Evolutionary conservation across 2,113 vertebrate species (phyloP).

Genomic region (Tretioscincus oriximinensis): DNA sequence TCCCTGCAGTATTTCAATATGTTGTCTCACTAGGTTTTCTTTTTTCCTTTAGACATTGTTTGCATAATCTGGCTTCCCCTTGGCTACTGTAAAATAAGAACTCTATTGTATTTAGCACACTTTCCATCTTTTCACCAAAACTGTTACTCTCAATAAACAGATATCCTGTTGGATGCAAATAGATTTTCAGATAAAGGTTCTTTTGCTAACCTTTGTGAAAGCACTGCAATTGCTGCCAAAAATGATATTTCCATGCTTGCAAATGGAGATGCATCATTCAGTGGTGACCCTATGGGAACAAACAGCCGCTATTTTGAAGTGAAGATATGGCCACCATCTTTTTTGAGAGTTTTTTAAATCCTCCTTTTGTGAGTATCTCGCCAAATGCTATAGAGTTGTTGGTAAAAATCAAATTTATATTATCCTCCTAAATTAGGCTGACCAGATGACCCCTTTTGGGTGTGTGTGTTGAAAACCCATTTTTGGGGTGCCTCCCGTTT

Average conservation of each 20-base stretch:
- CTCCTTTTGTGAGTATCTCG: no score
- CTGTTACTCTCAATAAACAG: neutral
- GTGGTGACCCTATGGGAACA: no score
- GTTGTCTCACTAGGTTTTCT: constrained; percentile 2
- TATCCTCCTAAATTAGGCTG: no score
- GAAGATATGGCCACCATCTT: no score
- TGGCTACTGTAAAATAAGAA: neutral
- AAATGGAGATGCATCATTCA: no score
- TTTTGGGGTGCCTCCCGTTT: no score
- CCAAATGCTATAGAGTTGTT: no score
- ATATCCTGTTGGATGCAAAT: neutral
- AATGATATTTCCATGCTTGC: neutral
- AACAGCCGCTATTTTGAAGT: no score
- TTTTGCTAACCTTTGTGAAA: neutral
- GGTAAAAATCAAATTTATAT: no score
- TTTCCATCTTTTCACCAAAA: neutral
- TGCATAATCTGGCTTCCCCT: neutral
- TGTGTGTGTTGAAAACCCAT: no score
- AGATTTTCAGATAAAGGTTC: neutral
- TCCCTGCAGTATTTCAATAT: neutral
- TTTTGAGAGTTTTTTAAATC: no score
- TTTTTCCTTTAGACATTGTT: neutral
- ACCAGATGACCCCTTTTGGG: no score
- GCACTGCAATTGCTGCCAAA: neutral
- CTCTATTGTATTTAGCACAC: neutral